Evolutionary conservation across 2,113 vertebrate genomes (phyloP).

Genomic region (Heterocephalus glaber): DNA sequence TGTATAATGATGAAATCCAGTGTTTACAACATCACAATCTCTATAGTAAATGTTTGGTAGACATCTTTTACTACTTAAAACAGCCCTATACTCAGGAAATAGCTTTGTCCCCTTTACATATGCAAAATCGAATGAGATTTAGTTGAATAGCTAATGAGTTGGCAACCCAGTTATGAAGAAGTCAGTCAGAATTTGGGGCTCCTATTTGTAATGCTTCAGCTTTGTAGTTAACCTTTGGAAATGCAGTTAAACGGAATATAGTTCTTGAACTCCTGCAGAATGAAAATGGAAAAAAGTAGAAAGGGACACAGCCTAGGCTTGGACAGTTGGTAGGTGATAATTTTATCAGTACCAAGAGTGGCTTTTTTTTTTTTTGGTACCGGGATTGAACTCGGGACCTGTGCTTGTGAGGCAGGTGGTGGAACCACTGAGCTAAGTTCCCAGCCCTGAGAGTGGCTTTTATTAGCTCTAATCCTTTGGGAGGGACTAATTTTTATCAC

Average conservation of each 20-base stretch:
- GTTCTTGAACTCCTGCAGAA: background rate
- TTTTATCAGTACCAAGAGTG: background rate
- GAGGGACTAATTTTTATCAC: background rate
- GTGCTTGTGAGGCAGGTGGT: too few species aligned
- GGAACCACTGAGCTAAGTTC: too few species aligned
- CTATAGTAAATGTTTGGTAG: too few species aligned
- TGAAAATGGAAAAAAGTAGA: background rate
- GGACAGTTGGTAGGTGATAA: background rate
- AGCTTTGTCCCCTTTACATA: background rate
- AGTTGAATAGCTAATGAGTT: too few species aligned
- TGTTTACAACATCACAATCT: background rate
- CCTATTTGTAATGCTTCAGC: background rate
- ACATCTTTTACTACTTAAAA: too few species aligned
- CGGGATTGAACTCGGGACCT: too few species aligned
- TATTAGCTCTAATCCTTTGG: background rate
- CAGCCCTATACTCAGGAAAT: background rate
- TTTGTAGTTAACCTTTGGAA: background rate
- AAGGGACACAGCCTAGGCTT: too few species aligned
- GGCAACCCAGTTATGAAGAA: accelerated
- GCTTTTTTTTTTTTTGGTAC: too few species aligned
- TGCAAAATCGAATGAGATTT: background rate
- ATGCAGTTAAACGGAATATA: background rate
- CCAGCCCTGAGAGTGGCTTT: background rate
- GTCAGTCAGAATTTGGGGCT: background rate
- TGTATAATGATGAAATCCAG: background rate